Evolutionary conservation across 1,140 invertebrate genomes (phyloP), one percentile per base, ranked within the genome.

Genomic region (Halesus radiatus): DNA sequence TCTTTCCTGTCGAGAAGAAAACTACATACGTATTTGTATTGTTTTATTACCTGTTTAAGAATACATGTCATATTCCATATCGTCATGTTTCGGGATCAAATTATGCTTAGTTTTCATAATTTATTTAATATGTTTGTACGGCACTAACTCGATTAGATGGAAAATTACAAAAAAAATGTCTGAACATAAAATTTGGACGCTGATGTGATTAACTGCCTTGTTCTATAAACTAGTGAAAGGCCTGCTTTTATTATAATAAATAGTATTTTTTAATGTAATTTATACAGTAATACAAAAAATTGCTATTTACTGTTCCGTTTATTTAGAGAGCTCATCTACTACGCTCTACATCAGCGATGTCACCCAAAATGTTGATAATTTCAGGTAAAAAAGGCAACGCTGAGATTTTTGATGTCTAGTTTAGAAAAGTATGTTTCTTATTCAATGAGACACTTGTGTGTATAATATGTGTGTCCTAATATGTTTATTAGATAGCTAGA

Each of bases 121-220:
- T 20, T 22, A 45, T 45, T 45, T 45, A 45, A 45, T 45, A 45
- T 45, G 37, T 10, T 60, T 60, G 56, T 60, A 60, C 3, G 18
- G 56, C 56, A 2, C 18, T 60, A 60, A 20, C 18, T 18, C 54
- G 54, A 37, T 37, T 58, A 58, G 54, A 60, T 60, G 56, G 16
- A 23, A 18, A 60, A 18, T 60, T 60, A 6, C 56, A 60, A 26
- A 32, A 60, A 26, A 32, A 29, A 10, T 29, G 23, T 64, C 26
- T 66, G 22, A 66, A 26, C 26, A 16, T n/a, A 4, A 32, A 7
- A 60, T 23, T 20, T 60, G 20, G 22, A 29, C 29, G 15, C 15
- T 66, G 26, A 26, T 16, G 62, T 66, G 62, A 66, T 66, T 13
- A 66, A 66, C 22, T 66, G 62, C 62, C 62, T 66, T 66, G 62